Evolutionary conservation across 2,113 vertebrate species (phyloP).

Genomic region (Myocastor coypus): DNA sequence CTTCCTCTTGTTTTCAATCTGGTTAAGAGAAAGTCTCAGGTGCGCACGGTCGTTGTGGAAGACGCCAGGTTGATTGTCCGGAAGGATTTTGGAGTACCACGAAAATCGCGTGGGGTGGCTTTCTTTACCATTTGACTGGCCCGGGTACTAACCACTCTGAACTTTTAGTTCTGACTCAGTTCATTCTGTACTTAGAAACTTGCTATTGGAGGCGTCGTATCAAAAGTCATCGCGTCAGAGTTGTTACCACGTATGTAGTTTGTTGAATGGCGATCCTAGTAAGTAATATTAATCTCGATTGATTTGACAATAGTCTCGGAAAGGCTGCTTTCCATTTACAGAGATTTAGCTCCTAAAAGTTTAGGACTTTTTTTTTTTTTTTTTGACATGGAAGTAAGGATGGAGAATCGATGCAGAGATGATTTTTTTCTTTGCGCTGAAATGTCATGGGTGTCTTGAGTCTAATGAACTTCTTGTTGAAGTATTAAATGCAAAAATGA

Average conservation of each 20-base stretch:
- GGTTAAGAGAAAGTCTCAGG: conserved; percentile 29
- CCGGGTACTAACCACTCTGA: not conserved
- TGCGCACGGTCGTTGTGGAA: conserved; percentile 6
- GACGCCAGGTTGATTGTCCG: not conserved
- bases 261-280: conserved; percentile 17
- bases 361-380: not conserved
- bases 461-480: conserved; percentile 56
- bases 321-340: conserved; percentile 45
- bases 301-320: conserved; percentile 18
- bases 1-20: conserved; percentile 31
- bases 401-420: conserved; percentile 48
- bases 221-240: conserved; percentile 17
- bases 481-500: conserved; percentile 27
- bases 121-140: not conserved
- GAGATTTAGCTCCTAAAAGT: conserved; percentile 15
- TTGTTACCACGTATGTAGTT: not conserved
- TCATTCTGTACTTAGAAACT: conserved; percentile 12
- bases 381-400: conserved; percentile 38
- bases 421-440: conserved; percentile 62
- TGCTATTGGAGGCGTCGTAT: not conserved
- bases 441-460: conserved; percentile 56
- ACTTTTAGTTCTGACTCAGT: conserved; percentile 51
- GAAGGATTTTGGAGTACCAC: not conserved
- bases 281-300: not conserved
- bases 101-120: not conserved